These are phyloP conservation scores for Anarhynchus alexandrinus DNA, from an alignment of 2,113 vertebrate genomes.

Conservation along the genomic window DNA sequence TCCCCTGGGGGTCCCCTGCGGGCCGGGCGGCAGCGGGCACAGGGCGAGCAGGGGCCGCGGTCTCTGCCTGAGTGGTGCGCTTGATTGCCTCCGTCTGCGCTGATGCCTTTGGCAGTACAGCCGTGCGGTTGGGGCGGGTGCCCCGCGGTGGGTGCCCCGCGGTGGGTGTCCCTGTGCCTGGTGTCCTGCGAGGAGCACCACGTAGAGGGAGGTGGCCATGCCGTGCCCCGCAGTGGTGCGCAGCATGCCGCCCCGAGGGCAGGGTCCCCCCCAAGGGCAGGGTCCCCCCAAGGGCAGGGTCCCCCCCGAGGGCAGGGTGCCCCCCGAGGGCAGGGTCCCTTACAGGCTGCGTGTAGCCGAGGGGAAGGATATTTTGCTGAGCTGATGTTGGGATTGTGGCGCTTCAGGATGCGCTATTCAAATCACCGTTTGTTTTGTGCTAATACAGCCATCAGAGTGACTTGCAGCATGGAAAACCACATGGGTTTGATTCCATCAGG, in stretches of 20 bases:
- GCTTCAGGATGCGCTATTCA: not conserved
- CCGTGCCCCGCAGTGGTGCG: too few species aligned
- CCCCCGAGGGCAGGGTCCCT: not conserved
- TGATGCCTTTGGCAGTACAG: not conserved
- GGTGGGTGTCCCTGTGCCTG: not conserved
- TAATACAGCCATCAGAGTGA: not conserved
- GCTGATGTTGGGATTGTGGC: not conserved
- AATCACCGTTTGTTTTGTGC: not conserved
- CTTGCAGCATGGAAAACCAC: not conserved
- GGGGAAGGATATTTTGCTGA: not conserved
- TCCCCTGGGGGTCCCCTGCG: too few species aligned
- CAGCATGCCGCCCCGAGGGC: accelerated
- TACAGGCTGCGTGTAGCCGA: not conserved
- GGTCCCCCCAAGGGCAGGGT: too few species aligned
- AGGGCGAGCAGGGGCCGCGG: not conserved
- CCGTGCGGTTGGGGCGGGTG: not conserved
- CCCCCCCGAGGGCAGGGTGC: too few species aligned
- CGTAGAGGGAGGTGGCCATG: accelerated
- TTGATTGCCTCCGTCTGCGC: accelerated
- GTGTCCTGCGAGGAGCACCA: not conserved
- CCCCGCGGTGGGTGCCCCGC: too few species aligned
- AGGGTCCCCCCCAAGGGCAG: too few species aligned
- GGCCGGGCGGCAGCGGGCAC: not conserved
- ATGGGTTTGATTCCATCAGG: not conserved
- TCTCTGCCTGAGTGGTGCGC: too few species aligned